phyloP scores from a whole-genome alignment of 2,113 vertebrate species.

The Paradoxurus hermaphroditus region DNA sequence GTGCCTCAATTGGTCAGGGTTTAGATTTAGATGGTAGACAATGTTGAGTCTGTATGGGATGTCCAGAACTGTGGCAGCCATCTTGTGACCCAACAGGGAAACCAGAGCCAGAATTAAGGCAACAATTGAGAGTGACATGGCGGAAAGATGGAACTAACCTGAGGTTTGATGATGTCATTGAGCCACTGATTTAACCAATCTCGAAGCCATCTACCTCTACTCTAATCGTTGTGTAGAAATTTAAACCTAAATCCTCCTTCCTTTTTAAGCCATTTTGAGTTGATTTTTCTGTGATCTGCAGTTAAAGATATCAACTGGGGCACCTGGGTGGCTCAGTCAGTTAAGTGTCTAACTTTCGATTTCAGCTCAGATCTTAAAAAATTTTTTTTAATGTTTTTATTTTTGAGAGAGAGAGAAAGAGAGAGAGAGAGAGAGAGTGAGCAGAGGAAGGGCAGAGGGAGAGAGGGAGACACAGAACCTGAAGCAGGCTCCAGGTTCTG shows the following conservation, averaged over 20 bases:
- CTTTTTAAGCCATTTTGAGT: neutral
- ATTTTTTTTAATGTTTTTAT: too few species aligned
- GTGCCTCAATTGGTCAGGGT: neutral
- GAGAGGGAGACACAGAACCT: too few species aligned
- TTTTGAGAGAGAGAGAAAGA: too few species aligned
- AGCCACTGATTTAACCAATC: neutral
- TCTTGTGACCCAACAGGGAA: neutral
- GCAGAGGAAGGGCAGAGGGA: too few species aligned
- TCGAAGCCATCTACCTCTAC: neutral
- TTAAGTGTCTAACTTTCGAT: too few species aligned
- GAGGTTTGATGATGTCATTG: neutral
- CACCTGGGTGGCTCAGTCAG: too few species aligned
- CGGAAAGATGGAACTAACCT: neutral
- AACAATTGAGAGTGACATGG: neutral
- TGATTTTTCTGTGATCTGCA: neutral
- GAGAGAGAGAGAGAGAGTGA: too few species aligned
- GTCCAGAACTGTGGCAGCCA: neutral
- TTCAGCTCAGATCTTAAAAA: too few species aligned
- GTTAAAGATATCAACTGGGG: neutral
- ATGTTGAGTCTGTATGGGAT: neutral
- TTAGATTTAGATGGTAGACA: neutral
- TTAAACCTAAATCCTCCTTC: neutral
- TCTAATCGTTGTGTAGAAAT: neutral
- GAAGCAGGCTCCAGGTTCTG: too few species aligned
- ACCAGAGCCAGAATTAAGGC: neutral